A percentile compares a stretch with the other conserved stretches of the same genome.
Conservation (phyloP, 2,888 invertebrate genomes). For the Ditula angustiorana region DNA sequence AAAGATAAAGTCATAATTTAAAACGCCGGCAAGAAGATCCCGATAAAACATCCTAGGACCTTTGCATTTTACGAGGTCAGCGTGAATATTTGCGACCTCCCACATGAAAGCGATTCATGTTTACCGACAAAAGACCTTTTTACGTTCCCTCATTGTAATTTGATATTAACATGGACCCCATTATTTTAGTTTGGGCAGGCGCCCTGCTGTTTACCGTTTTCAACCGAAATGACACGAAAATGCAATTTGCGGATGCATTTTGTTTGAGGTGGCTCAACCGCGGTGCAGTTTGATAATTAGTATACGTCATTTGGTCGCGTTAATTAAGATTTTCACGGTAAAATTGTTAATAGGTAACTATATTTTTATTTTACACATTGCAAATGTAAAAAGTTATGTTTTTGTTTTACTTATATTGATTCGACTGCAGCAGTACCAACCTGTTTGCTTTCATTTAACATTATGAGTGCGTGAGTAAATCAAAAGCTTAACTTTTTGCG, state of each 20-base stretch:
- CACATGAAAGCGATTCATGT: slow-evolving; percentile 33
- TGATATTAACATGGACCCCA: slow-evolving; percentile 30
- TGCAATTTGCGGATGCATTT: slow-evolving; percentile 53
- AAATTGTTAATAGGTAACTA: neutral
- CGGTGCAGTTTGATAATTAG: slow-evolving; percentile 33
- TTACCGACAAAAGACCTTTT: slow-evolving; percentile 38
- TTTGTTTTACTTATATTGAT: neutral
- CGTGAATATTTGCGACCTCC: slow-evolving; percentile 31
- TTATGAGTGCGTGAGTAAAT: no score
- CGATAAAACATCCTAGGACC: slow-evolving; percentile 21
- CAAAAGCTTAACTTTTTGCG: neutral
- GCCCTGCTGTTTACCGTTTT: slow-evolving; percentile 23
- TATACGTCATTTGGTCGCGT: slow-evolving; percentile 20
- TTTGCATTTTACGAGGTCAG: slow-evolving; percentile 25
- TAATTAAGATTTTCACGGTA: slow-evolving; percentile 22
- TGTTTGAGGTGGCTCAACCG: slow-evolving; percentile 32
- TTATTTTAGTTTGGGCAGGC: slow-evolving; percentile 26
- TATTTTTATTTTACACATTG: neutral
- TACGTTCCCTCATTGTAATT: slow-evolving; percentile 35
- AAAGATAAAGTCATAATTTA: slow-evolving; percentile 30
- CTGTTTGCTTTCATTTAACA: no score
- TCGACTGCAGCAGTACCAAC: no score
- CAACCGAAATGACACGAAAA: slow-evolving; percentile 50
- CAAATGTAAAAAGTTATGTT: no score
- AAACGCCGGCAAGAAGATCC: neutral